Conservation (phyloP, 1,140 invertebrate species). For the Pogonus chalceus region DNA sequence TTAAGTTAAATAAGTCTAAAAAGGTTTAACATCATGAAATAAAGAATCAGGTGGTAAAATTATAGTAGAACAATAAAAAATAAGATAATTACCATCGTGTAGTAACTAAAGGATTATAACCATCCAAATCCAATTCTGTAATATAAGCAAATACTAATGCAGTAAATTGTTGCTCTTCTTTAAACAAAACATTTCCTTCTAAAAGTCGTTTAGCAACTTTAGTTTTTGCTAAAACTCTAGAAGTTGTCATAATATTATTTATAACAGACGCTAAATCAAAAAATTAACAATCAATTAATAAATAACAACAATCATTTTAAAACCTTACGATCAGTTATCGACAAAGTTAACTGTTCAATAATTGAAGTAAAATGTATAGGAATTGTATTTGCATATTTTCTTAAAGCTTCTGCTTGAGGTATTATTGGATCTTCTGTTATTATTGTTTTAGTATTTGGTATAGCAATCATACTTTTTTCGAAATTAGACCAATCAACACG, state of each 20-base stretch:
- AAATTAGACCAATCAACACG: conserved; percentile 37
- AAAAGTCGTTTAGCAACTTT: conserved; percentile 23
- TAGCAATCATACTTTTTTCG: conserved; percentile 28
- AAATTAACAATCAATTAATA: conserved; percentile 7
- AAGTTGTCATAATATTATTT: conserved; percentile 38
- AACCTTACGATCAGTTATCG: conserved; percentile 27
- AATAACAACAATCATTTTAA: conserved; percentile 5
- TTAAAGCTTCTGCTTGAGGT: conserved; percentile 37
- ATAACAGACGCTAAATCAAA: conserved; percentile 32
- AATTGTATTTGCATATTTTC: conserved; percentile 34
- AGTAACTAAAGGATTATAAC: conserved; percentile 24
- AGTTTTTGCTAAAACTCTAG: conserved; percentile 37
- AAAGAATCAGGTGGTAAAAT: too few species aligned
- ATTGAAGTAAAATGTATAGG: too few species aligned
- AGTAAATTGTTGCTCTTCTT: conserved; percentile 35
- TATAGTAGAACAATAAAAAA: conserved; percentile 3
- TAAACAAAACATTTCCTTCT: neutral
- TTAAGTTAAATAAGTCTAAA: too few species aligned
- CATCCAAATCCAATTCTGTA: conserved; percentile 41
- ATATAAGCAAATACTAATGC: conserved; percentile 38
- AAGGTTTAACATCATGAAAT: too few species aligned
- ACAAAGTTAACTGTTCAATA: conserved; percentile 23
- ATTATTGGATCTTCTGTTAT: conserved; percentile 44
- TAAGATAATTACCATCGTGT: conserved; percentile 26
- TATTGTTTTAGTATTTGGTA: conserved; percentile 33